phyloP scores from a whole-genome alignment of 2,113 vertebrate genomes.

The Panthera uncia region DNA sequence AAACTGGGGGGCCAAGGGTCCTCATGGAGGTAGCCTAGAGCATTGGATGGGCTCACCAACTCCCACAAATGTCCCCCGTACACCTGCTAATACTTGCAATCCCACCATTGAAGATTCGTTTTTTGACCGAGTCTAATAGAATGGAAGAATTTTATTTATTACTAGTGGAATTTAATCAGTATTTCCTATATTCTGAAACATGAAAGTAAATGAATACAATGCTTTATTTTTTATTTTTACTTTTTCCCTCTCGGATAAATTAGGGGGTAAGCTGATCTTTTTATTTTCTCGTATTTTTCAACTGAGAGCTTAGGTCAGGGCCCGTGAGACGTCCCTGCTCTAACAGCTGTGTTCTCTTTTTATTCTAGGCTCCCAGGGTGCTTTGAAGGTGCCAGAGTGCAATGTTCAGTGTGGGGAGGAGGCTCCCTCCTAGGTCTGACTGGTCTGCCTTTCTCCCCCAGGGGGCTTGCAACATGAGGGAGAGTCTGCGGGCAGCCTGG shows the following conservation, averaged over 20 bases:
- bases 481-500: background rate
- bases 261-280: background rate
- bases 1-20: background rate
- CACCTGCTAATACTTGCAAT: background rate
- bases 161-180: background rate
- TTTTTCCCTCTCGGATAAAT: background rate
- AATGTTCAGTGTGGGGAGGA: background rate
- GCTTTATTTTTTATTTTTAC: background rate
- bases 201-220: background rate
- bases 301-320: background rate
- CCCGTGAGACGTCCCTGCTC: background rate
- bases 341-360: background rate
- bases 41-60: background rate
- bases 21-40: background rate
- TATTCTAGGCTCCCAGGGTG: background rate
- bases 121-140: background rate
- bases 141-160: background rate
- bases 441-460: background rate
- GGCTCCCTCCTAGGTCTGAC: background rate
- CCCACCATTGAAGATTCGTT: background rate
- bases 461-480: fast-evolving
- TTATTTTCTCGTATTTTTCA: background rate
- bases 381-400: background rate
- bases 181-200: conserved; percentile 16
- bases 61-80: background rate